Percentiles rank a stretch among this genome's conserved stretches.
Evolutionary conservation across 92 coral and sea anemone genomes (phyloP).

Genomic region (Diadumene lineata): DNA sequence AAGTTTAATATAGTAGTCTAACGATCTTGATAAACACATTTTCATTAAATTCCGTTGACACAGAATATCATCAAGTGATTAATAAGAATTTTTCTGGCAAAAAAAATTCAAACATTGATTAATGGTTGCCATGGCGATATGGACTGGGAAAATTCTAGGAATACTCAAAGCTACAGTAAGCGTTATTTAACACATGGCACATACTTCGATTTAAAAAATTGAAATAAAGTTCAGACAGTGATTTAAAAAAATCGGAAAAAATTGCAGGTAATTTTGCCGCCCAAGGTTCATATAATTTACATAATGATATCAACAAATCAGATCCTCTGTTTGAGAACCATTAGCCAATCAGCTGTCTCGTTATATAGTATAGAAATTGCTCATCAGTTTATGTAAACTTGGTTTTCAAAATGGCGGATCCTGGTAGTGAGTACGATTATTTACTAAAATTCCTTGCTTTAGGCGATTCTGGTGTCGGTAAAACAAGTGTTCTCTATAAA

Average conservation of each 20-base stretch:
- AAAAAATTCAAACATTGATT: neutral
- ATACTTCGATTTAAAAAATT: neutral
- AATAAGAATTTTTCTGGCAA: neutral
- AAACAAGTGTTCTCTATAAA: conserved; percentile 89
- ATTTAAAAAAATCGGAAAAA: no score
- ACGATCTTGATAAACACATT: neutral
- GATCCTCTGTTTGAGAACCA: conserved; percentile 14
- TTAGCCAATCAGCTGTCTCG: conserved; percentile 63
- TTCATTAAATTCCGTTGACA: neutral
- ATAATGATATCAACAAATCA: conserved; percentile 37
- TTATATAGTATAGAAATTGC: conserved; percentile 53
- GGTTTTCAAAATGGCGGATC: conserved; percentile 88
- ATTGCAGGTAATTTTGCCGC: conserved; percentile 27
- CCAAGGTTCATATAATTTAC: conserved; percentile 14
- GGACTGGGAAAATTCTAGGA: neutral
- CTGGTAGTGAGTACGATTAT: conserved; percentile 85
- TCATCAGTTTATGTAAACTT: neutral
- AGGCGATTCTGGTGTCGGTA: conserved; percentile 97
- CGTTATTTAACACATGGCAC: neutral
- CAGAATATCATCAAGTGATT: neutral
- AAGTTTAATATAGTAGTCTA: no score
- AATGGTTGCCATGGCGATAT: neutral
- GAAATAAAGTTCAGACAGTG: neutral
- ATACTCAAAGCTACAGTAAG: neutral
- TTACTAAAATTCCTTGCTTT: conserved; percentile 92